A percentile compares a stretch with the other conserved stretches of the same genome.
Evolutionary conservation across 2,888 invertebrate genomes (phyloP).

Genomic region (Rhagium mordax): DNA sequence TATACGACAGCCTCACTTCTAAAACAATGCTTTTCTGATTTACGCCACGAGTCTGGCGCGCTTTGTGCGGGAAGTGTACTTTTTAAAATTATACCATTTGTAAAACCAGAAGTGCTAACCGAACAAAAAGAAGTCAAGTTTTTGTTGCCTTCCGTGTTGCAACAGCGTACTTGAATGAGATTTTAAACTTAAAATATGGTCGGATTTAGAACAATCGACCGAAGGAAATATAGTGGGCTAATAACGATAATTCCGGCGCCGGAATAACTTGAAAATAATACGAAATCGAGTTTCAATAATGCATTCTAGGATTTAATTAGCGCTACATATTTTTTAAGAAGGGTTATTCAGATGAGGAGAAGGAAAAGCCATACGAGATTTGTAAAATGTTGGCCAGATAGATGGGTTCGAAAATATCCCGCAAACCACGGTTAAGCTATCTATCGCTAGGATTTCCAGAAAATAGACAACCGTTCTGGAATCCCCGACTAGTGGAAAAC

Average conservation of each 20-base stretch:
- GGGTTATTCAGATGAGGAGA: no score
- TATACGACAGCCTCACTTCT: slow-evolving; percentile 54
- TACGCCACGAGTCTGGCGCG: slow-evolving; percentile 54
- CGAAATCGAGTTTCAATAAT: no score
- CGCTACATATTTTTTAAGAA: no score
- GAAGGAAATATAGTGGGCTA: slow-evolving; percentile 7
- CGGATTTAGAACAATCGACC: slow-evolving; percentile 32
- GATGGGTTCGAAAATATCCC: no score
- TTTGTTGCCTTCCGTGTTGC: slow-evolving; percentile 50
- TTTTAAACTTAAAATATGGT: slow-evolving; percentile 44
- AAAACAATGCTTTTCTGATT: slow-evolving; percentile 63
- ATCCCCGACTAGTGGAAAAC: no score
- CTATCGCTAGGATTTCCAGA: no score
- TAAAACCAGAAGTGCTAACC: slow-evolving; percentile 61
- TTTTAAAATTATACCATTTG: slow-evolving; percentile 64
- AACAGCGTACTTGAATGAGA: slow-evolving; percentile 51
- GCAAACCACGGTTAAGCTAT: no score
- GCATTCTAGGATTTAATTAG: no score
- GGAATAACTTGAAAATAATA: not conserved
- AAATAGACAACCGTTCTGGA: no score
- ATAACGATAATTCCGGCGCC: not conserved
- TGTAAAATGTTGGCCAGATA: no score
- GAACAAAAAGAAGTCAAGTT: slow-evolving; percentile 56
- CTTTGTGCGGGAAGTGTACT: slow-evolving; percentile 59
- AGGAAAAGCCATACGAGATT: no score